Conservation (phyloP, 2,888 invertebrate genomes). For the Drosophila kambysellisi region DNA sequence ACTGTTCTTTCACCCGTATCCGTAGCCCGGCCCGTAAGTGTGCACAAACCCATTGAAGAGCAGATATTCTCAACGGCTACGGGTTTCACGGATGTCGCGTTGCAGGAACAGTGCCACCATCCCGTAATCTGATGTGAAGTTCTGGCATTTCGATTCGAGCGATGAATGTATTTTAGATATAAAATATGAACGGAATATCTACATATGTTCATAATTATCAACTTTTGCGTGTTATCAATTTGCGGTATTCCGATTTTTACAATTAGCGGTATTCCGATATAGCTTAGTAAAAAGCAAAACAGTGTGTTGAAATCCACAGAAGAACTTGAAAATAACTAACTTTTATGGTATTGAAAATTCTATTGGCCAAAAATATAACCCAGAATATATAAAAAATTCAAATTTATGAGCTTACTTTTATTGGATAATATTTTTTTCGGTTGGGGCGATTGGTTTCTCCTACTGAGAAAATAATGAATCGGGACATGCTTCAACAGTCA, state of each 20-base stretch:
- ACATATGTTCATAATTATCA: background rate
- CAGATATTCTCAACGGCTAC: background rate
- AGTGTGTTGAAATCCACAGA: too few species aligned
- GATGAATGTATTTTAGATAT: background rate
- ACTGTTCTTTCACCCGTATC: too few species aligned
- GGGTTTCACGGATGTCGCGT: slow-evolving; percentile 27
- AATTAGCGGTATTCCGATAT: background rate
- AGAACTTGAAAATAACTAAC: background rate
- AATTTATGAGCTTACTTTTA: background rate
- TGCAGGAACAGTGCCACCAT: slow-evolving; percentile 1
- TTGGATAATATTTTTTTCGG: background rate
- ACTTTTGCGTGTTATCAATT: background rate
- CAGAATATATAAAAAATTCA: background rate
- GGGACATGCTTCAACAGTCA: background rate
- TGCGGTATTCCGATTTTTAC: too few species aligned
- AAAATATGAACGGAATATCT: background rate
- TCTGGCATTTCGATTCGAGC: background rate
- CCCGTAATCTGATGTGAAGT: background rate
- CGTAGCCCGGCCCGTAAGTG: background rate
- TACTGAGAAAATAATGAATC: background rate
- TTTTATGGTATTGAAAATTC: background rate
- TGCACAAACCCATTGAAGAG: background rate
- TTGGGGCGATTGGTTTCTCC: background rate
- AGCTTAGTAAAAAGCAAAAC: background rate
- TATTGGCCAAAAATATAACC: background rate